Base-by-base conservation (phyloP, 2,888 invertebrate species). In the Zygaena filipendulae region DNA sequence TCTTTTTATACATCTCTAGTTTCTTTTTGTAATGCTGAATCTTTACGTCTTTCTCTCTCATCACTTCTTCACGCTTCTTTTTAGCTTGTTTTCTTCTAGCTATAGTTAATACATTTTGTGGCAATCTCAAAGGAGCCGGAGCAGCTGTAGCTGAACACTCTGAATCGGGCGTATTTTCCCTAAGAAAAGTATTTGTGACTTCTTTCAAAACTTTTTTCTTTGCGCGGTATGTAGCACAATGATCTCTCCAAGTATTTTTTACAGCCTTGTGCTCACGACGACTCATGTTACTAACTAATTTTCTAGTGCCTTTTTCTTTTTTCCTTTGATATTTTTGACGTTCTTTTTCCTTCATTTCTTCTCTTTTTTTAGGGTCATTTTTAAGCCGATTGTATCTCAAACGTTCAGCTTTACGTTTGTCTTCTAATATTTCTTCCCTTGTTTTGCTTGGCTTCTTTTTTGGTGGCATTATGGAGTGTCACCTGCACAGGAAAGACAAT, bases 201-300 rank as follows among this genome's bases (percentile, higher is more conserved):
- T 33, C 31, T 37, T 35, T 38, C 22, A 42, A 27, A n/a, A 11
- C 29, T 37, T 34, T 36, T 36, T 35, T 32, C n/a, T 32, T 42
- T 31, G 25, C 32, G 11, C 27, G 37, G 32, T 35, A 33, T 3
- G 8, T 33, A 31, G 33, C 9, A 30, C 33, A 38, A 22, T 39
- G 33, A 25, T 39, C 22, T 35, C 20, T 38, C 30, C 33, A 38
- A 13, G 3, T 6, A 13, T 42, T 33, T 21, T 13, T 33, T 14
- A 11, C 32, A 33, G 38, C 32, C 21, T 32, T 33, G 14, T 37
- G 33, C 27, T 42, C 36, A 33, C 35, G 36, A 23, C 35, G 32
- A 35, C 32, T 39, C 38, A 39, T 43, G 30, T 38, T 36, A 21
- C 35, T 39, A 18, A 40, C 40, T 35, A 21, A 21, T 25, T 42